These are phyloP conservation scores for Hyla sarda DNA, from an alignment of 2,113 vertebrate species.

Conservation along the genomic window DNA sequence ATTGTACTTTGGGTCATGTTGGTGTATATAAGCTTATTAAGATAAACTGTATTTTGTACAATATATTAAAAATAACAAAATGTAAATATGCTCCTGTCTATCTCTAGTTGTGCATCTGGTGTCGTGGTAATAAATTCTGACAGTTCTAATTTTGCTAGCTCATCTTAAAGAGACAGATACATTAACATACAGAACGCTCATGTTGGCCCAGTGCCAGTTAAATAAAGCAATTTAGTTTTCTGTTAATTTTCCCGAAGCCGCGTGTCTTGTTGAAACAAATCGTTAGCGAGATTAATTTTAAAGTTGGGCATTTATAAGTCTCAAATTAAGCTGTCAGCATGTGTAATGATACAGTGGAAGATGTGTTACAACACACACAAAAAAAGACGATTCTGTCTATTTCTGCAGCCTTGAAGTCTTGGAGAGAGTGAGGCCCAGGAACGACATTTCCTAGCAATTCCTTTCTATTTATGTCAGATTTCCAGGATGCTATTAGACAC, in stretches of 20 bases:
- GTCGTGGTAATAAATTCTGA: constrained; percentile 28
- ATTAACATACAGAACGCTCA: constrained; percentile 56
- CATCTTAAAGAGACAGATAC: constrained; percentile 15
- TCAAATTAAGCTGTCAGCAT: constrained; percentile 77
- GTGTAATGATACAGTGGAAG: constrained; percentile 69
- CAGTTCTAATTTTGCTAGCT: constrained; percentile 16
- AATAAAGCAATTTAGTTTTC: constrained; percentile 53
- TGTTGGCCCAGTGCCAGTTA: constrained; percentile 58
- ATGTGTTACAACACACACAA: constrained; percentile 63
- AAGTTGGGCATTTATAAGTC: constrained; percentile 69
- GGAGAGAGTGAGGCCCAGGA: constrained; percentile 67
- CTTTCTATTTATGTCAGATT: constrained; percentile 81
- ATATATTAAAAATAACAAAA: background rate
- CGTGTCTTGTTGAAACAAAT: constrained; percentile 69
- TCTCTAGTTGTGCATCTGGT: constrained; percentile 17
- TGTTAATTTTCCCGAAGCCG: constrained; percentile 59
- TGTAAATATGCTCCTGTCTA: background rate
- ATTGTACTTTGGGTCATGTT: background rate
- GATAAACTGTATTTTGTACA: background rate
- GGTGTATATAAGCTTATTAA: background rate
- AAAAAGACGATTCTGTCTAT: constrained; percentile 51
- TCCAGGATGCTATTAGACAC: constrained; percentile 80
- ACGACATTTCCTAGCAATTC: constrained; percentile 75
- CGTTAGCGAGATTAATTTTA: constrained; percentile 72
- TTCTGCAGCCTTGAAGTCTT: constrained; percentile 61